phyloP scores from a whole-genome alignment of 2,113 vertebrate species.

The Nerophis lumbriciformis region DNA sequence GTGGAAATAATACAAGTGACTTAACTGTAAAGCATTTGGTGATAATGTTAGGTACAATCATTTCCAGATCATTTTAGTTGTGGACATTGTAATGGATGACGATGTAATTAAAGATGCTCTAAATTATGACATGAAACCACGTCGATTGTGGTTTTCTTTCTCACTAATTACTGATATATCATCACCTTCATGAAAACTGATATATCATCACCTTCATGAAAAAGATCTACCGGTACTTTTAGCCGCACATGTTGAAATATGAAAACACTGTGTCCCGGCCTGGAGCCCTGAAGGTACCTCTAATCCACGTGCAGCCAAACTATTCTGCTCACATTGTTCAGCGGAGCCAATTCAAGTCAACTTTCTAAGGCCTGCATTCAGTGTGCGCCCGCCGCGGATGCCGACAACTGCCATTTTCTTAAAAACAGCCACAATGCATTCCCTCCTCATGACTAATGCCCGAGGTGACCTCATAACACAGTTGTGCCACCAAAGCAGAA shows the following conservation, averaged over 20 bases:
- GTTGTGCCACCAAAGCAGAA: constrained; percentile 74
- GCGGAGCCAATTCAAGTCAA: constrained; percentile 70
- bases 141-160: constrained; percentile 1
- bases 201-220: constrained; percentile 9
- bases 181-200: constrained; percentile 4
- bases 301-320: constrained; percentile 65
- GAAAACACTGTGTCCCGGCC: constrained; percentile 24
- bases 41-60: constrained; percentile 44
- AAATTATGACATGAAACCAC: constrained; percentile 39
- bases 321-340: constrained; percentile 66
- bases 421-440: constrained; percentile 77
- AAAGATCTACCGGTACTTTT: constrained; percentile 19
- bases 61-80: constrained; percentile 41
- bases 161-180: not conserved
- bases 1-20: constrained; percentile 33
- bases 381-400: constrained; percentile 56
- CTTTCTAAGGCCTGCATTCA: constrained; percentile 74
- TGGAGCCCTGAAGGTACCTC: constrained; percentile 62
- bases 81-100: constrained; percentile 46
- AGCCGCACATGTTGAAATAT: constrained; percentile 21
- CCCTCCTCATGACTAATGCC: constrained; percentile 70
- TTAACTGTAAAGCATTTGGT: constrained; percentile 24
- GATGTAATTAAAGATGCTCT: constrained; percentile 60
- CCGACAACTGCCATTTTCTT: constrained; percentile 69
- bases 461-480: constrained; percentile 71